A percentile compares a stretch with the other conserved stretches of the same genome.
phyloP scores from a whole-genome alignment of 2,888 invertebrate species.

The Lobophora halterata region DNA sequence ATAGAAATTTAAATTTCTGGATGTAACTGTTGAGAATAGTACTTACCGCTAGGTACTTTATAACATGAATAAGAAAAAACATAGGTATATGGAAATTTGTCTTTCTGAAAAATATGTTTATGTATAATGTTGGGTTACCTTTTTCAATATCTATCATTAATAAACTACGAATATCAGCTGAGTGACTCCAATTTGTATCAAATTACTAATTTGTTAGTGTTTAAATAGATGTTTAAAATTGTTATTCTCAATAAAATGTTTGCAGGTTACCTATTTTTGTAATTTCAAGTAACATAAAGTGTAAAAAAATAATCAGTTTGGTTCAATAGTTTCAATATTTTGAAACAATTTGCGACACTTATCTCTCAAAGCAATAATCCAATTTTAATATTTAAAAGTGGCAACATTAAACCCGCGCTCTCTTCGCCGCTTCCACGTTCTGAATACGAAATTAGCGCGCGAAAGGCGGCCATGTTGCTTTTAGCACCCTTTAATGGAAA shows the following conservation, averaged over 20 bases:
- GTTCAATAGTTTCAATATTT: constrained; percentile 39
- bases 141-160: too few species aligned
- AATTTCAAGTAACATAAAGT: constrained; percentile 1
- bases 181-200: too few species aligned
- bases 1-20: constrained; percentile 23
- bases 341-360: constrained; percentile 57
- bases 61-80: too few species aligned
- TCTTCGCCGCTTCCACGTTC: constrained; percentile 56
- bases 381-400: constrained; percentile 76
- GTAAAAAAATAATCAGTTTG: not conserved
- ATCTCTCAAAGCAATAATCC: constrained; percentile 59
- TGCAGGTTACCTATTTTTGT: not conserved
- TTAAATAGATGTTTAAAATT: too few species aligned
- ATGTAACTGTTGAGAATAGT: too few species aligned
- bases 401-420: constrained; percentile 59
- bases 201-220: too few species aligned
- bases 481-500: constrained; percentile 73
- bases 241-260: too few species aligned
- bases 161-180: too few species aligned
- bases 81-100: too few species aligned
- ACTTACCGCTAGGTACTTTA: too few species aligned
- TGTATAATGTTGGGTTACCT: too few species aligned
- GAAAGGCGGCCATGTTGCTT: constrained; percentile 71
- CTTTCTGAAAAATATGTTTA: too few species aligned
- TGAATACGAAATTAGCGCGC: constrained; percentile 69